A percentile compares a stretch with the other conserved stretches of the same genome.
Conservation (phyloP, 2,888 invertebrate species). For the Strigamia crassipes region DNA sequence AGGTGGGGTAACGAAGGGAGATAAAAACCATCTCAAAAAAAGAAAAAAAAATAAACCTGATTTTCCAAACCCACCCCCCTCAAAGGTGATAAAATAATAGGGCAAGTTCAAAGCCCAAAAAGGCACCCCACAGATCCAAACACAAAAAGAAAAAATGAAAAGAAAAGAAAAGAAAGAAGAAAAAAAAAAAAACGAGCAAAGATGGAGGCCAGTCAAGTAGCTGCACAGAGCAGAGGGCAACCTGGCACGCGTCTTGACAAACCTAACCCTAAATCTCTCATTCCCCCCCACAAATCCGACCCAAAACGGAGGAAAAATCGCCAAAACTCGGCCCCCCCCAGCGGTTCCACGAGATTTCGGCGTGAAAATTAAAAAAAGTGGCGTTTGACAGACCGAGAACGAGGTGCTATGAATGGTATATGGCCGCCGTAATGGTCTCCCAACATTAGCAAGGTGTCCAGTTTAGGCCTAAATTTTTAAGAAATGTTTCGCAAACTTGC, state of each 20-base stretch:
- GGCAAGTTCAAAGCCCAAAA: not conserved
- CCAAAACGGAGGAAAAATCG: no score
- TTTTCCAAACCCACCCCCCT: not conserved
- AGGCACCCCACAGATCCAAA: not conserved
- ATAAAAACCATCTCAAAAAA: not conserved
- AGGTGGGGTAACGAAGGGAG: not conserved
- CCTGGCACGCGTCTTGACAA: conserved; percentile 6
- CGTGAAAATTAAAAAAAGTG: not conserved
- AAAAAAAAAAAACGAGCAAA: not conserved
- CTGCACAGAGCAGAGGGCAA: not conserved
- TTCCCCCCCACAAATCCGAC: not conserved
- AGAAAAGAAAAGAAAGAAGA: not conserved
- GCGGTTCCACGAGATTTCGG: not conserved
- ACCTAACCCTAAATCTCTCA: not conserved
- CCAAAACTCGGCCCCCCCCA: not conserved
- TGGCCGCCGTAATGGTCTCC: not conserved
- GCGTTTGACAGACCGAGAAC: not conserved
- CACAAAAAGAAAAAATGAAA: not conserved
- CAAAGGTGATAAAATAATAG: conserved; percentile 1
- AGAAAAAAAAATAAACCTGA: not conserved
- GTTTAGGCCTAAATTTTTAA: not conserved
- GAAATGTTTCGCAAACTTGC: not conserved
- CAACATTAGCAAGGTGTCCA: not conserved
- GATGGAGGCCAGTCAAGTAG: conserved; percentile 6
- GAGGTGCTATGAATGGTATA: not conserved